Conservation (phyloP, 2,113 vertebrate genomes). For the Pardalotus punctatus region DNA sequence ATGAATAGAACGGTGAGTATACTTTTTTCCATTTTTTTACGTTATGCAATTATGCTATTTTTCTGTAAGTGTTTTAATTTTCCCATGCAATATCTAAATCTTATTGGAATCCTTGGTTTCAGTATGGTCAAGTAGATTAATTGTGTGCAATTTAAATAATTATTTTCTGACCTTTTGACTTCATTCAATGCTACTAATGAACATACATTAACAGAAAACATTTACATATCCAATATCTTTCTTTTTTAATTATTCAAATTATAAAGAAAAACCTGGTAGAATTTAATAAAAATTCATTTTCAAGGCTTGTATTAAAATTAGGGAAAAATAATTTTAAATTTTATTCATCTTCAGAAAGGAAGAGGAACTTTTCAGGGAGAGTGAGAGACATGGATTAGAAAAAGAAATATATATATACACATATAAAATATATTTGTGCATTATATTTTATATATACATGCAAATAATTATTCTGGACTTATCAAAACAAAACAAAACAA, state of each 20-base stretch:
- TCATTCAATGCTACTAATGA: background rate
- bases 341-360: background rate
- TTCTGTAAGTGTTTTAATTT: background rate
- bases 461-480: background rate
- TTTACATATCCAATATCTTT: background rate
- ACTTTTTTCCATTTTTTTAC: background rate
- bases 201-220: background rate
- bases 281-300: background rate
- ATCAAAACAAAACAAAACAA: background rate
- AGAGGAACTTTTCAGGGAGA: background rate
- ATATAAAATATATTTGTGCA: background rate
- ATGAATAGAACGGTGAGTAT: background rate
- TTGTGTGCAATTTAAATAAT: background rate
- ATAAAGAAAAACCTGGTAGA: background rate
- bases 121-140: background rate
- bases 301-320: background rate
- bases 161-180: background rate
- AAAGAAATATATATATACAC: background rate
- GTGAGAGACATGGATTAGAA: background rate
- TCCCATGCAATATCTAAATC: background rate
- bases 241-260: background rate
- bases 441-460: background rate
- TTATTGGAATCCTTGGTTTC: background rate
- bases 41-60: background rate
- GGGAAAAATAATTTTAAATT: background rate